phyloP scores from a whole-genome alignment of 2,113 vertebrate species.

The Oriolus oriolus region DNA sequence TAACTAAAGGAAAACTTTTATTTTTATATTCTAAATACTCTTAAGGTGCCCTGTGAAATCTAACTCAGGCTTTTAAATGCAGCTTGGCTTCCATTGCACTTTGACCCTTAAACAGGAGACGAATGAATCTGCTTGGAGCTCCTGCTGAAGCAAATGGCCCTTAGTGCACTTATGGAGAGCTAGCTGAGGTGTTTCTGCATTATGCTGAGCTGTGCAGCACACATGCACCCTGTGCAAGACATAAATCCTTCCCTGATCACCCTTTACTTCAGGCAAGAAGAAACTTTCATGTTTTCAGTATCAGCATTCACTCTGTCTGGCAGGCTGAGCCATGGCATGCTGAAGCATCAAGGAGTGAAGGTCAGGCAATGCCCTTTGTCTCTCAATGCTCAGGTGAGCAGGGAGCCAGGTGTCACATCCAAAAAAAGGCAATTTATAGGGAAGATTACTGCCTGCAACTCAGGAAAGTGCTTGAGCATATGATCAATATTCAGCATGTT shows the following conservation, averaged over 20 bases:
- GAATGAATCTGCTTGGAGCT: neutral
- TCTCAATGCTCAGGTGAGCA: neutral
- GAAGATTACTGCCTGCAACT: neutral
- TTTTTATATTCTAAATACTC: neutral
- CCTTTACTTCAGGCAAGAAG: neutral
- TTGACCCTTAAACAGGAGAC: neutral
- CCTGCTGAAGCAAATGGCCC: neutral
- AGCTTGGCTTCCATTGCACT: neutral
- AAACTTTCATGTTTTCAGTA: neutral
- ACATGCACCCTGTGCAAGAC: neutral
- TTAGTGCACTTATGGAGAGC: neutral
- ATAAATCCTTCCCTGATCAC: neutral
- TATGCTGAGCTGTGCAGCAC: neutral
- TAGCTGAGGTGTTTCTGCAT: neutral
- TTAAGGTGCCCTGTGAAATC: neutral
- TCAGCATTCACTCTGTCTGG: neutral
- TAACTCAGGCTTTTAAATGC: neutral
- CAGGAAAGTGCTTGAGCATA: neutral
- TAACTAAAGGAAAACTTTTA: neutral
- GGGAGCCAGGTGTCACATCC: neutral
- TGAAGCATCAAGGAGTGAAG: neutral
- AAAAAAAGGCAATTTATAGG: neutral
- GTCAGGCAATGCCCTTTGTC: neutral
- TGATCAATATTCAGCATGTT: neutral
- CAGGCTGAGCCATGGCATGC: rapidly evolving